phyloP scores from a whole-genome alignment of 2,797 vertebrate genomes.

The Podarcis lilfordi region DNA sequence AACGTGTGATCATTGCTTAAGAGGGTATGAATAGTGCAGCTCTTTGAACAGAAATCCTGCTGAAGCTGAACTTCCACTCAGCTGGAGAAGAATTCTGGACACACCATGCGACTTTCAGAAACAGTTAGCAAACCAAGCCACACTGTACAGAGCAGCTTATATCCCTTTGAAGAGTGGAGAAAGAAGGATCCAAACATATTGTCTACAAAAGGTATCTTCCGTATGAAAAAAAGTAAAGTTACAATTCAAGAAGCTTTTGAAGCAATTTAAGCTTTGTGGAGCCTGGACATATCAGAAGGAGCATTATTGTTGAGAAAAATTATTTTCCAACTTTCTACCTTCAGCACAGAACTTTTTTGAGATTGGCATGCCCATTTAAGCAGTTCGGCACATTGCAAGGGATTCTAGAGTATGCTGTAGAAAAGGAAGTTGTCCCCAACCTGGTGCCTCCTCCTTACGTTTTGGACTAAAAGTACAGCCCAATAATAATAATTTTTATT shows the following conservation, averaged over 20 bases:
- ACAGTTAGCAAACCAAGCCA: neutral
- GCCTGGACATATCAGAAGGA: neutral
- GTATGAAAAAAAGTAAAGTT: neutral
- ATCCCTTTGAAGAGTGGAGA: neutral
- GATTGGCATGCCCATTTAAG: neutral
- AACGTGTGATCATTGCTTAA: neutral
- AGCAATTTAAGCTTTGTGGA: neutral
- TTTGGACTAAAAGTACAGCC: neutral
- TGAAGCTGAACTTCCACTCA: neutral
- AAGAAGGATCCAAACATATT: neutral
- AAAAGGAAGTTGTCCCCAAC: neutral
- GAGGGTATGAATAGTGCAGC: neutral
- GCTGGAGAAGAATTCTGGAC: neutral
- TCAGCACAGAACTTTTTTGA: neutral
- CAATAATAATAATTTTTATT: too few relatives aligned
- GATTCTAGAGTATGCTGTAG: neutral
- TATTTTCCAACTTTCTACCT: neutral
- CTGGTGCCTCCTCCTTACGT: neutral
- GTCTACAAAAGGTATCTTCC: neutral
- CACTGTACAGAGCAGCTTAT: neutral
- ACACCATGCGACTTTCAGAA: neutral
- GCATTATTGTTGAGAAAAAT: neutral
- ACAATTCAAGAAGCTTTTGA: neutral
- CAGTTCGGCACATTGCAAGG: neutral
- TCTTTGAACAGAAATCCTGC: neutral